phyloP scores from a whole-genome alignment of 1,140 invertebrate species.

The Gonatopus flavifemur region DNA sequence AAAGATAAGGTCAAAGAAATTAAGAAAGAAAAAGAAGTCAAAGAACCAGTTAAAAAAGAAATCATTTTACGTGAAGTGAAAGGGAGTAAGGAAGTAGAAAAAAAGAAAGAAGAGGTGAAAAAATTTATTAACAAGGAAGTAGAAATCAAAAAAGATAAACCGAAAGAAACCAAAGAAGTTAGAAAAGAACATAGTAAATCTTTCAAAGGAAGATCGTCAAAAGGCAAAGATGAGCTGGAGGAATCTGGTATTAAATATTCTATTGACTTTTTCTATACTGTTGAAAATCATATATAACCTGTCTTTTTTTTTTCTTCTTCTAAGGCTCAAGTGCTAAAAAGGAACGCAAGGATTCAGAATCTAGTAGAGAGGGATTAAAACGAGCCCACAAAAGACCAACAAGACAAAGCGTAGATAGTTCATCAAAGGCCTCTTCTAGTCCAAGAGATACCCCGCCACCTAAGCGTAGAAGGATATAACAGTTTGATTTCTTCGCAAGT shows the following conservation, averaged over 20 bases:
- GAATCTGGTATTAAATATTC: slow-evolving; percentile 26
- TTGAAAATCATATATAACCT: neutral
- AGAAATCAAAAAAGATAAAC: slow-evolving; percentile 53
- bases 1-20: slow-evolving; percentile 56
- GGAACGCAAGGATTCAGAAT: slow-evolving; percentile 53
- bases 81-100: slow-evolving; percentile 50
- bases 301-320: slow-evolving; percentile 14
- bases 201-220: slow-evolving; percentile 46
- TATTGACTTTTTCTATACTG: neutral
- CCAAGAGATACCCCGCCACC: slow-evolving; percentile 53
- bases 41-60: slow-evolving; percentile 56
- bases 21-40: slow-evolving; percentile 58
- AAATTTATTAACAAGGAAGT: slow-evolving; percentile 47
- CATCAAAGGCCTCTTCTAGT: slow-evolving; percentile 50
- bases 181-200: slow-evolving; percentile 53
- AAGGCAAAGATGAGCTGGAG: slow-evolving; percentile 53
- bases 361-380: slow-evolving; percentile 48
- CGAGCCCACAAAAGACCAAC: slow-evolving; percentile 53
- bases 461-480: slow-evolving; percentile 53
- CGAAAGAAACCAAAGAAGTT: slow-evolving; percentile 48
- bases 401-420: slow-evolving; percentile 52
- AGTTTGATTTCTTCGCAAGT: no score
- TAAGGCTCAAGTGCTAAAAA: slow-evolving; percentile 44
- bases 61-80: slow-evolving; percentile 52
- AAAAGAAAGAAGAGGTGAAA: slow-evolving; percentile 57